phyloP scores from a whole-genome alignment of 2,113 vertebrate genomes.

The Microtus ochrogaster region DNA sequence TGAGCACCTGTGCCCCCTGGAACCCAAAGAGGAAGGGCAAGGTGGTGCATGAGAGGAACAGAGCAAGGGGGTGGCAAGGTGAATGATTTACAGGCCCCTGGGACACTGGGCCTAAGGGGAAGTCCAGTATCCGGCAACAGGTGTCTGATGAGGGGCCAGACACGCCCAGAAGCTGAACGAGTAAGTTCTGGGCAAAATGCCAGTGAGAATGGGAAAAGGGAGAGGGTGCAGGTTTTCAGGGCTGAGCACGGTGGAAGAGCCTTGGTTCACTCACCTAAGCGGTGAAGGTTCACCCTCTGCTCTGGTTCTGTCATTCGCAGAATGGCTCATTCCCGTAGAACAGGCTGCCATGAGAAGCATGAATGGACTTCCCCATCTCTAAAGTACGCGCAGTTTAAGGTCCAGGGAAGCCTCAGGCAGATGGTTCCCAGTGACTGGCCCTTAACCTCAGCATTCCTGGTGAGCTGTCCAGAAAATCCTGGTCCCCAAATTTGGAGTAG shows the following conservation, averaged over 20 bases:
- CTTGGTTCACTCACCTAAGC: neutral
- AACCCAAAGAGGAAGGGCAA: neutral
- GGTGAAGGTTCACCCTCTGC: neutral
- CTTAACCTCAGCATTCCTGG: neutral
- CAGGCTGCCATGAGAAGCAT: neutral
- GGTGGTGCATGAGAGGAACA: neutral
- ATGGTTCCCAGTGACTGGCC: neutral
- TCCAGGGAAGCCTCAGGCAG: neutral
- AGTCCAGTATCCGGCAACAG: constrained; percentile 55
- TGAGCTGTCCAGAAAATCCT: neutral
- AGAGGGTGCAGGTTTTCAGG: neutral
- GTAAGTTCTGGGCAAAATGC: constrained; percentile 51
- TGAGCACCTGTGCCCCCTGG: neutral
- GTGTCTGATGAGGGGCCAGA: constrained; percentile 45
- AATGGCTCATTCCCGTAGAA: neutral
- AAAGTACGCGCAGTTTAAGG: neutral
- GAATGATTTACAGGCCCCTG: constrained; percentile 71
- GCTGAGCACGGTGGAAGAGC: neutral
- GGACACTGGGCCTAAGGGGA: constrained; percentile 46
- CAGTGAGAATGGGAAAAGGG: neutral
- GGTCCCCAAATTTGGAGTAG: neutral
- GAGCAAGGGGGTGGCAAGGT: neutral
- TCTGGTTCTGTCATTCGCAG: neutral
- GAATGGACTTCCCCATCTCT: fast-evolving
- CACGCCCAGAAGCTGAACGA: constrained; percentile 55